Percentiles rank a stretch among this genome's conserved stretches.
phyloP scores from a whole-genome alignment of 2,113 vertebrate species.

The Pionites leucogaster region DNA sequence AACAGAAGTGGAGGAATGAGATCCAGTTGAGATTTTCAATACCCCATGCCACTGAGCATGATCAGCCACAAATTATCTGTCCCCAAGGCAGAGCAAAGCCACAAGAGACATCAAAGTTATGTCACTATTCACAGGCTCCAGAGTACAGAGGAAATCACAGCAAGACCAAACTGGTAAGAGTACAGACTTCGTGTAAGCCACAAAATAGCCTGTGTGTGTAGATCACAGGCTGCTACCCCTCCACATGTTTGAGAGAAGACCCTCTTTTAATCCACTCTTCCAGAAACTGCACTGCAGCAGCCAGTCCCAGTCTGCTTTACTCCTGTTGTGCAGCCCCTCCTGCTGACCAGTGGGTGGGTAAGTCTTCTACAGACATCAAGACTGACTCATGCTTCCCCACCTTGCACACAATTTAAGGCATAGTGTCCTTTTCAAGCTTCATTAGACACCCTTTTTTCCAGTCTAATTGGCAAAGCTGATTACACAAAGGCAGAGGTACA shows the following conservation, averaged over 20 bases:
- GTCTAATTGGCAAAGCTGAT: constrained; percentile 40
- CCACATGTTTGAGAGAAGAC: fast-evolving
- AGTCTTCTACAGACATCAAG: neutral
- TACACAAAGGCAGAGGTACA: neutral
- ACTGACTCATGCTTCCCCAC: neutral
- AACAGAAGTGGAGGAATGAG: neutral
- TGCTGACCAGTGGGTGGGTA: neutral
- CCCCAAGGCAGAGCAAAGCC: neutral
- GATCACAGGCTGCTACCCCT: neutral
- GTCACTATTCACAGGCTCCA: neutral
- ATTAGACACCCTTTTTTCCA: constrained; percentile 25
- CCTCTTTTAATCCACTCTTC: neutral
- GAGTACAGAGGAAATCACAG: neutral
- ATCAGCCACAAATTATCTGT: neutral
- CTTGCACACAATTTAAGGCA: neutral
- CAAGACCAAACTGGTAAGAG: neutral
- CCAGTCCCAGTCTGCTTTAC: neutral
- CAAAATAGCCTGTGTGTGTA: fast-evolving
- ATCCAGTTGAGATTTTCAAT: neutral
- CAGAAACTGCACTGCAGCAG: neutral
- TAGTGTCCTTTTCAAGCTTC: constrained; percentile 7
- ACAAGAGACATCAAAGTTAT: neutral
- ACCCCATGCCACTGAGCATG: neutral
- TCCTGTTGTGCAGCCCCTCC: neutral
- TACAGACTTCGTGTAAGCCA: neutral